Evolutionary conservation across 53 echinoderm and acorn worm genomes (phyloP).

Genomic region (Paracentrotus lividus): DNA sequence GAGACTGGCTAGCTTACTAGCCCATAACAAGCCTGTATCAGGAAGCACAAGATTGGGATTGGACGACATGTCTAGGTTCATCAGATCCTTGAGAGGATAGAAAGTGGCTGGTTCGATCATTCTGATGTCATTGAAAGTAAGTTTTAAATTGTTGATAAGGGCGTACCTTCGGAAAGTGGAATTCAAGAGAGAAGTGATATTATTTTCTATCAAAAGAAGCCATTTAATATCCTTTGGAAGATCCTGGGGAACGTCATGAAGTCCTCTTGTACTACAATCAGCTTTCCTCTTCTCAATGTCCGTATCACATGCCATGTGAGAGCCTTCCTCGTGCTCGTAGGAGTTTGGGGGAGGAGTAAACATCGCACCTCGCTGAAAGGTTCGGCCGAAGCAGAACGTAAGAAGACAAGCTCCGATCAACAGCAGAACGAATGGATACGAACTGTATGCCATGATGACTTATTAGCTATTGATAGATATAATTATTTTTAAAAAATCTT

Average conservation of each 20-base stretch:
- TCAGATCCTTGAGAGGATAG: background rate
- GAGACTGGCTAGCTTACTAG: background rate
- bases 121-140: background rate
- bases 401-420: too few species aligned
- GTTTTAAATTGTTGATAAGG: background rate
- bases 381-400: too few species aligned
- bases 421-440: too few species aligned
- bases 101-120: background rate
- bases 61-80: background rate
- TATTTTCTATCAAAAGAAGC: background rate
- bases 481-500: too few species aligned
- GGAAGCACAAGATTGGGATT: background rate
- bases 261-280: background rate
- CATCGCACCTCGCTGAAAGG: too few species aligned
- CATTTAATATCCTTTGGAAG: background rate
- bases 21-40: background rate
- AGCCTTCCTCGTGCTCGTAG: background rate
- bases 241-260: background rate
- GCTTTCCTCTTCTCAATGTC: background rate
- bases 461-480: too few species aligned
- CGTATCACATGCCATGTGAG: background rate
- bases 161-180: background rate
- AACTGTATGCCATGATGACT: too few species aligned
- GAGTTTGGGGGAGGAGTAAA: too few species aligned
- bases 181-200: background rate